These are phyloP conservation scores for Myotis yumanensis DNA, from an alignment of 2,113 vertebrate species.

Conservation along the genomic window DNA sequence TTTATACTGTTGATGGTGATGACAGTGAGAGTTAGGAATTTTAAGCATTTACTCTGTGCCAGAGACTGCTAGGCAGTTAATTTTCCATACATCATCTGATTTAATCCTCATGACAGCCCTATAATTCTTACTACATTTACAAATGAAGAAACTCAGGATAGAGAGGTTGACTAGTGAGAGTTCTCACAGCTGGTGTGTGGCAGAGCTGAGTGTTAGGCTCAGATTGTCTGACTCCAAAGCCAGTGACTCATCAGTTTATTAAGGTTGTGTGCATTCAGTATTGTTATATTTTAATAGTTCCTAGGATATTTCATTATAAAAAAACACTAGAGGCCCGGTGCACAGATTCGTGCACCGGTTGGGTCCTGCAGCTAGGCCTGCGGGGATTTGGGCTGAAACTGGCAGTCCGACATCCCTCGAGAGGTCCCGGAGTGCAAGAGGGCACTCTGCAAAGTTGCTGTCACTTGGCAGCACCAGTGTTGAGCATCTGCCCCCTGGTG, in stretches of 20 bases:
- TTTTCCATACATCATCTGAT: neutral
- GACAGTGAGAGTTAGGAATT: neutral
- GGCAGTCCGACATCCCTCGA: too few species aligned
- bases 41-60: neutral
- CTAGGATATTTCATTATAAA: neutral
- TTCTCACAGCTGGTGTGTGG: neutral
- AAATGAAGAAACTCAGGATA: neutral
- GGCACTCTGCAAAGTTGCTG: too few species aligned
- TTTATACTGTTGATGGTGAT: neutral
- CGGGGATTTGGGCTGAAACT: too few species aligned
- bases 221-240: neutral
- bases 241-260: neutral
- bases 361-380: too few species aligned
- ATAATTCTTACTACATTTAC: neutral
- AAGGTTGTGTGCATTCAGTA: neutral
- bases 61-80: neutral
- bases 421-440: too few species aligned
- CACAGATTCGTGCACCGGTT: too few species aligned
- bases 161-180: neutral
- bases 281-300: conserved; percentile 5
- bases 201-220: neutral
- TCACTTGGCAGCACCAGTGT: too few species aligned
- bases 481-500: too few species aligned
- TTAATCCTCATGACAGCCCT: neutral
- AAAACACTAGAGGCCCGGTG: neutral